phyloP scores from a whole-genome alignment of 2,113 vertebrate genomes.

The Apaloderma vittatum region DNA sequence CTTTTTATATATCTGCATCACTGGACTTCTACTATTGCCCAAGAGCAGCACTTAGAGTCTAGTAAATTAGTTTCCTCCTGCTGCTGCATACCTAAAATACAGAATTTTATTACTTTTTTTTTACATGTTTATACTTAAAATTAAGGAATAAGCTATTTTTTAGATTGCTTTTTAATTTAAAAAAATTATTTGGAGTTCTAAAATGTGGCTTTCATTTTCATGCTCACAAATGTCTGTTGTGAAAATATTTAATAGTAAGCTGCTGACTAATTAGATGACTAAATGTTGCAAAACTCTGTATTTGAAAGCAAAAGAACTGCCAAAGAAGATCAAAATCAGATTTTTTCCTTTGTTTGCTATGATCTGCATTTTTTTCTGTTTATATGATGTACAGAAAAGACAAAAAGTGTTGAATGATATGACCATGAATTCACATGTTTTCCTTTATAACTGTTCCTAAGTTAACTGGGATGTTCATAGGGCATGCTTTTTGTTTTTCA shows the following conservation, averaged over 20 bases:
- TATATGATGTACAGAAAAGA: background rate
- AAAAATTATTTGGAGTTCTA: background rate
- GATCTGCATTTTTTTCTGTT: background rate
- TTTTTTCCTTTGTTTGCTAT: background rate
- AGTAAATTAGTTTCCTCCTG: background rate
- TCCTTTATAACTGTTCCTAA: background rate
- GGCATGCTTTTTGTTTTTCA: background rate
- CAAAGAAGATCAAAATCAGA: constrained; percentile 20
- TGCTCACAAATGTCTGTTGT: background rate
- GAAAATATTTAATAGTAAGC: constrained; percentile 46
- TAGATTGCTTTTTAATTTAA: background rate
- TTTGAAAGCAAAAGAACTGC: constrained; percentile 16
- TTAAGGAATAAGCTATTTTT: background rate
- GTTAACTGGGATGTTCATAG: background rate
- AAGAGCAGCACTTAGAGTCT: background rate
- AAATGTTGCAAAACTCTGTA: constrained; percentile 41
- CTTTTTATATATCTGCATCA: background rate
- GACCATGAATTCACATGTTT: background rate
- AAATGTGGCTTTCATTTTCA: constrained; percentile 33
- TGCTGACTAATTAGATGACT: constrained; percentile 50
- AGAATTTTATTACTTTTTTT: background rate
- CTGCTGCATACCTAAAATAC: background rate
- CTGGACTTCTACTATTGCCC: background rate
- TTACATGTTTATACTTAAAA: background rate
- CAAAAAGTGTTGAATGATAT: background rate